These are phyloP conservation scores for Crypturellus undulatus DNA, from an alignment of 2,113 vertebrate genomes.

Conservation along the genomic window DNA sequence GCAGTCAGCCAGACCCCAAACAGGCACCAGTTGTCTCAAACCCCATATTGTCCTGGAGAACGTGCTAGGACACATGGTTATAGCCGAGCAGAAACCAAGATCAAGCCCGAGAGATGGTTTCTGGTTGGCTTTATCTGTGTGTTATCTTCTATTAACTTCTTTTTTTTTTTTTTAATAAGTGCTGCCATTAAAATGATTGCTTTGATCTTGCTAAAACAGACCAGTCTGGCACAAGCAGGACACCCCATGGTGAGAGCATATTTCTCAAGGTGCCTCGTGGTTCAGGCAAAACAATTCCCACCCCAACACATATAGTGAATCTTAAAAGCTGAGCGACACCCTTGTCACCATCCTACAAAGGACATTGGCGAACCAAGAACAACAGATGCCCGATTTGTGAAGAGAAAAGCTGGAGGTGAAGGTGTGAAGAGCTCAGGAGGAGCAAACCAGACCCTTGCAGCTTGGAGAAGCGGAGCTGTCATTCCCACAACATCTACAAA, in stretches of 20 bases:
- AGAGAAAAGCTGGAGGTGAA: background rate
- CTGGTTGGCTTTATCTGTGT: background rate
- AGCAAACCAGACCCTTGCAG: background rate
- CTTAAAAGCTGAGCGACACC: background rate
- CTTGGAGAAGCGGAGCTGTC: fast-evolving
- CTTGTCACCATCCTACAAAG: background rate
- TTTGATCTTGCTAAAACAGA: background rate
- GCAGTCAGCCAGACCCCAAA: background rate
- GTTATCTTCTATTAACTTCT: fast-evolving
- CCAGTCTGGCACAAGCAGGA: background rate
- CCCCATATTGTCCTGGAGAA: background rate
- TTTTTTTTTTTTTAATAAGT: background rate
- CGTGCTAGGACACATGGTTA: background rate
- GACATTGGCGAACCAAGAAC: background rate
- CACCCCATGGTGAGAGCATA: background rate
- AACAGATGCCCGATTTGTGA: background rate
- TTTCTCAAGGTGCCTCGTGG: background rate
- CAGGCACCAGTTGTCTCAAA: background rate
- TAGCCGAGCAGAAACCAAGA: background rate
- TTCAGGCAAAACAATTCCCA: fast-evolving
- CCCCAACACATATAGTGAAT: background rate
- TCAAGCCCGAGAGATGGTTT: background rate
- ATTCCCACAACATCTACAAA: background rate
- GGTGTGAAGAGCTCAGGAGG: background rate
- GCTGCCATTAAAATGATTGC: background rate